Evolutionary conservation across 2,797 vertebrate species (phyloP).

Genomic region (Bucorvus abyssinicus): DNA sequence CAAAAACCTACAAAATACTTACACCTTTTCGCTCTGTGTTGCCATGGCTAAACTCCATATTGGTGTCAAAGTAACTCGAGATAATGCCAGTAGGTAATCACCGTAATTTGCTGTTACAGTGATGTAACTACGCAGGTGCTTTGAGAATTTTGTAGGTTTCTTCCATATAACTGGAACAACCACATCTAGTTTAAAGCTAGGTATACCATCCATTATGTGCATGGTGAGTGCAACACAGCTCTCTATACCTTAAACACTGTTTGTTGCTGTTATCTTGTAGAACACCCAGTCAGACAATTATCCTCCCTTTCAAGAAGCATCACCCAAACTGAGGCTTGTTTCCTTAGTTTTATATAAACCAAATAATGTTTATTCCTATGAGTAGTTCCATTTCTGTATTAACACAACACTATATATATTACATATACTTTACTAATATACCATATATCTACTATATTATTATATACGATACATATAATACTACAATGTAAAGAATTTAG

Average conservation of each 20-base stretch:
- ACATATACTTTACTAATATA: no score
- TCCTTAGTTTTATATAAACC: neutral
- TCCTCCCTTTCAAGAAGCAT: neutral
- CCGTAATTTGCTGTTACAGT: accelerated
- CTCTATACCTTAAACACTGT: neutral
- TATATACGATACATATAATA: neutral
- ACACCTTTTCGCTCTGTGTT: neutral
- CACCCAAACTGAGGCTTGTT: neutral
- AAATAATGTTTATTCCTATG: neutral
- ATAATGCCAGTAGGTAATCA: neutral
- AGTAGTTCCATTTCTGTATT: neutral
- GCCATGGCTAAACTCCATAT: neutral
- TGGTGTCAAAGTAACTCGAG: neutral
- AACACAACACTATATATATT: neutral
- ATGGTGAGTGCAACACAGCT: neutral
- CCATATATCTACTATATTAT: no score
- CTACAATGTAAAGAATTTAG: neutral
- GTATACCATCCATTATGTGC: neutral
- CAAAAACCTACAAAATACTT: neutral
- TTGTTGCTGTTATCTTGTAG: neutral
- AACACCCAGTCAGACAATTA: neutral
- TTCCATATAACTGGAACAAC: neutral
- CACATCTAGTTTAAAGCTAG: neutral
- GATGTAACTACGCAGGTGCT: accelerated
- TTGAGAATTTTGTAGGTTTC: neutral